phyloP scores from a whole-genome alignment of 2,113 vertebrate species.

The Agapornis roseicollis region DNA sequence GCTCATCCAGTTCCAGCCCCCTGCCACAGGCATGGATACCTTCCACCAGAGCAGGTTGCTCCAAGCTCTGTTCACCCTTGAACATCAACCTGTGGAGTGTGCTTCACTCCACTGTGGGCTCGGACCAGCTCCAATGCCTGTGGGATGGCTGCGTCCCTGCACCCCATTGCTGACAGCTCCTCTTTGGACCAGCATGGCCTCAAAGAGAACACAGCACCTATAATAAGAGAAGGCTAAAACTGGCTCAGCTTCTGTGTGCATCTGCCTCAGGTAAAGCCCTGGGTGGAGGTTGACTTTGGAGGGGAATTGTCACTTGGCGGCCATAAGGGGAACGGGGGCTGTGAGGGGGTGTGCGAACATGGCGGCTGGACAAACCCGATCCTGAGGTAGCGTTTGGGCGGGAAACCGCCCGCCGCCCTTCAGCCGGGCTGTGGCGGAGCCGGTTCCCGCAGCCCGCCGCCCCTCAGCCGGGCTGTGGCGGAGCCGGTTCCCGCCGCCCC shows the following conservation, averaged over 20 bases:
- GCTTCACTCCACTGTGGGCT: not conserved
- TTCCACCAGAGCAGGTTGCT: not conserved
- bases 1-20: not conserved
- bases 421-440: not conserved
- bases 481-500: no score
- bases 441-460: not conserved
- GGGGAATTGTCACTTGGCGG: fast-evolving
- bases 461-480: no score
- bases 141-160: not conserved
- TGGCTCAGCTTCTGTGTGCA: fast-evolving
- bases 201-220: not conserved
- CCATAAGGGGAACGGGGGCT: fast-evolving
- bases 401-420: not conserved
- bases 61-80: not conserved
- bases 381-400: not conserved
- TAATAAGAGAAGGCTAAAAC: fast-evolving
- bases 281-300: fast-evolving
- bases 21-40: not conserved
- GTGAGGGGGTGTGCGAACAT: fast-evolving
- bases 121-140: not conserved
- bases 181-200: fast-evolving
- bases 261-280: not conserved
- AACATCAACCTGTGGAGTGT: not conserved
- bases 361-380: fast-evolving
- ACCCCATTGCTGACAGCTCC: fast-evolving